Evolutionary conservation across 2,113 vertebrate species (phyloP), one percentile per base, ranked within the genome.

Genomic region (Galeopterus variegatus): DNA sequence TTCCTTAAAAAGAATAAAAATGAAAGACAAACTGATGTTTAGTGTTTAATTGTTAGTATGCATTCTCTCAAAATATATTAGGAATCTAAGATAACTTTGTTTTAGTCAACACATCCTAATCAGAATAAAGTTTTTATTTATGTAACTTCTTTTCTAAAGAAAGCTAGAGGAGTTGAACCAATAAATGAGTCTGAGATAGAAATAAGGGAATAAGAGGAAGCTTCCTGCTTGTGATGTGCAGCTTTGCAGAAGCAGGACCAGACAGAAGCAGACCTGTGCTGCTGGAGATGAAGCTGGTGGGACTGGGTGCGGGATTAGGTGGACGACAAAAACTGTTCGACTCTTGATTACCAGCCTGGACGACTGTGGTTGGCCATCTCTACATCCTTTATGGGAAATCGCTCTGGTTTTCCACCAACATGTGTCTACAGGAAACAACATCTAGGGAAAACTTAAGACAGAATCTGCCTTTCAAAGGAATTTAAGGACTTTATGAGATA

Each of bases 41-140:
- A 88, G 31, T 96, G 13, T 96, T 69, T 92, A 92, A 88, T 72
- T 56, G 8, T 81, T 95, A 90, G 33, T 64, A 76, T 52, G 26
- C 15, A 31, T 70, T 58, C 23, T 95, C 54, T 93, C 18, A 52
- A 88, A 92, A 58, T 85, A 48, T 33, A 33, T 72, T 93, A 81
- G 52, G 56, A 95, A 70, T 88, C 26, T 70, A 93, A 88, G 60
- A 33, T 91, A 65, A 86, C 48, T 56, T 83, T 91, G 2, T 85
- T 93, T 12, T 90, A 54, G 33, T 94, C 64, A 88, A 62, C 33
- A 75, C 26, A 13, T 77, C n/a, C 41, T 93, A 93, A 65, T 12
- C 3, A 76, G 23, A 92, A 94, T 21, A 84, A 36, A 89, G 50
- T 58, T 94, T 15, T 91, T 83, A 52, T n/a, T 79, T 95, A 72